phyloP scores from a whole-genome alignment of 2,888 invertebrate genomes.

The Hydrotaea cyrtoneurina region DNA sequence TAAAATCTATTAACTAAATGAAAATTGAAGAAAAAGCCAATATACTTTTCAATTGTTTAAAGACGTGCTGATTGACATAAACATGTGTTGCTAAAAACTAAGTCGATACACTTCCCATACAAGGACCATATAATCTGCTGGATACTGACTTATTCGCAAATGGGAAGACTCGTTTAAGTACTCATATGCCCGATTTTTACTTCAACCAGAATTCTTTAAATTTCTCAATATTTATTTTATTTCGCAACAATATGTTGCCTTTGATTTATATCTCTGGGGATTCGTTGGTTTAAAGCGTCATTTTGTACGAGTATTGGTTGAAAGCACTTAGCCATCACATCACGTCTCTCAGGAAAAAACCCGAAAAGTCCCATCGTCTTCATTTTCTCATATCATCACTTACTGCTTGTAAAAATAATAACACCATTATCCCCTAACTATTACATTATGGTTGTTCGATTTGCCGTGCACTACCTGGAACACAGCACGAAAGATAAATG shows the following conservation, averaged over 20 bases:
- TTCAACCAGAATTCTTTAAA: no score
- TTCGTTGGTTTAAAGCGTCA: not conserved
- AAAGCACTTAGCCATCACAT: not conserved
- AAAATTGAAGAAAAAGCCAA: no score
- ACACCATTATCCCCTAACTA: not conserved
- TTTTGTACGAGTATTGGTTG: no score
- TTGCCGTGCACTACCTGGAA: not conserved
- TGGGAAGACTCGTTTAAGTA: no score
- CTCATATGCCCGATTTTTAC: not conserved
- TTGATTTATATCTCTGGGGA: constrained; percentile 25
- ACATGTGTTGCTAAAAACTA: no score
- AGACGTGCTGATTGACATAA: no score
- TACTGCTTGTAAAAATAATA: not conserved
- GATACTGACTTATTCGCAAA: no score
- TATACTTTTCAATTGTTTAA: no score
- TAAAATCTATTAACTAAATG: no score
- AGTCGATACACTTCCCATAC: no score
- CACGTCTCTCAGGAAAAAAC: not conserved
- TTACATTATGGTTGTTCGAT: not conserved
- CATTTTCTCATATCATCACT: not conserved
- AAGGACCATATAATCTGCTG: no score
- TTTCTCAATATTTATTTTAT: not conserved
- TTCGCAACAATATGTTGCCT: constrained; percentile 5
- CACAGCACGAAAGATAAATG: not conserved
- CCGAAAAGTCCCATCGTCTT: not conserved